These are phyloP conservation scores for Tupaia tana DNA, from an alignment of 2,113 vertebrate species.

Conservation along the genomic window DNA sequence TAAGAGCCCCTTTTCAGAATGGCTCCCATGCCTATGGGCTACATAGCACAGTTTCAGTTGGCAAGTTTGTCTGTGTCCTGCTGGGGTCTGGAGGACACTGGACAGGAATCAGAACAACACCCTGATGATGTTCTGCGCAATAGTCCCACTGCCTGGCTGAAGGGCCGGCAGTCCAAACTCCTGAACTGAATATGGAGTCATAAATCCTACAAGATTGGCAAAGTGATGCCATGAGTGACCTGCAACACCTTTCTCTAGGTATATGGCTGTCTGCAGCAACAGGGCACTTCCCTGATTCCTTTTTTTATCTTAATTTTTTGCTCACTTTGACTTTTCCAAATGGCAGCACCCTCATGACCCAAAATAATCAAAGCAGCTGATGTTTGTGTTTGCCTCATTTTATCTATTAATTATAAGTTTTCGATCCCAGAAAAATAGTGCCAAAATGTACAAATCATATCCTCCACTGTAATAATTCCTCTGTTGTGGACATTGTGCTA, in stretches of 20 bases:
- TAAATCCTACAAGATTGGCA: not conserved
- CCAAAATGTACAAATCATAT: not conserved
- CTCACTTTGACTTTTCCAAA: not conserved
- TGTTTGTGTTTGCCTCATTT: not conserved
- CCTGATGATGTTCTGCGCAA: not conserved
- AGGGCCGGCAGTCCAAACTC: not conserved
- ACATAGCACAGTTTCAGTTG: not conserved
- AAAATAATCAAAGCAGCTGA: not conserved
- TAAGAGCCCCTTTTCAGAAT: not conserved
- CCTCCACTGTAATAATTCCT: not conserved
- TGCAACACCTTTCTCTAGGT: rapidly evolving
- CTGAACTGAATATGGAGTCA: too few relatives aligned
- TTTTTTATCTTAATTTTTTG: not conserved
- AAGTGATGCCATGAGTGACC: not conserved
- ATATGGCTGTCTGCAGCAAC: rapidly evolving
- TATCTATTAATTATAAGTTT: not conserved
- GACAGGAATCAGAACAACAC: not conserved
- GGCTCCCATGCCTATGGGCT: not conserved
- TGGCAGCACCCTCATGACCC: not conserved
- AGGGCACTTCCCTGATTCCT: not conserved
- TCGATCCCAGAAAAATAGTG: not conserved
- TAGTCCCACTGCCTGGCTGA: not conserved
- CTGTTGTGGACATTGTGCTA: not conserved
- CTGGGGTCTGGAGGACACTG: not conserved
- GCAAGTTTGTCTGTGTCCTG: not conserved